phyloP scores from a whole-genome alignment of 2,113 vertebrate genomes.

The Meriones unguiculatus region DNA sequence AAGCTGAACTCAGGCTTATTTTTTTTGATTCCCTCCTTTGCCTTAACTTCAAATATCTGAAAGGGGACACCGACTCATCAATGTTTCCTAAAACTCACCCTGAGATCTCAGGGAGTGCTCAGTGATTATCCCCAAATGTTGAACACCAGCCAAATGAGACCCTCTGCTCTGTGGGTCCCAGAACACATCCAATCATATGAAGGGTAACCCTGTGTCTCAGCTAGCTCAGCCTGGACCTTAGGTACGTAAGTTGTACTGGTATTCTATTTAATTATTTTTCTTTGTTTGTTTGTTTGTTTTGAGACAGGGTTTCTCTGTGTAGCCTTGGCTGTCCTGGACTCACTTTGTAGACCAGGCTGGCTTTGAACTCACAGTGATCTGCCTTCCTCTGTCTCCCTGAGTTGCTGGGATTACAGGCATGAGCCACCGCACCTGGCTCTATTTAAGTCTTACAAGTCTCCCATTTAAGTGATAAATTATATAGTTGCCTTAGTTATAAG shows the following conservation, averaged over 20 bases:
- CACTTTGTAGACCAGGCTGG: too few species aligned
- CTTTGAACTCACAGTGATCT: too few species aligned
- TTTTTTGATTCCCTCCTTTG: not conserved
- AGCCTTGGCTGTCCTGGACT: too few species aligned
- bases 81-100: too few species aligned
- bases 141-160: not conserved
- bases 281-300: too few species aligned
- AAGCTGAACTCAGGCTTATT: not conserved
- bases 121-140: not conserved
- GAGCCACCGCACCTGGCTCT: too few species aligned
- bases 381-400: too few species aligned
- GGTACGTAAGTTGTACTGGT: not conserved
- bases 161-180: not conserved
- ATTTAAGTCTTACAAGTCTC: not conserved
- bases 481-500: not conserved
- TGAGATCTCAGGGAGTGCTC: not conserved
- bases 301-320: too few species aligned
- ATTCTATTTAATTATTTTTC: not conserved
- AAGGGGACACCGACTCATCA: not conserved
- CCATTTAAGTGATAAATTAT: constrained; percentile 16
- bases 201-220: not conserved
- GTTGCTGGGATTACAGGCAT: too few species aligned
- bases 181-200: not conserved
- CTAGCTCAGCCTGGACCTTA: not conserved
- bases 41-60: not conserved